Base-by-base conservation (phyloP, 2,888 invertebrate species). In the Pycnomerus fuliginosus region DNA sequence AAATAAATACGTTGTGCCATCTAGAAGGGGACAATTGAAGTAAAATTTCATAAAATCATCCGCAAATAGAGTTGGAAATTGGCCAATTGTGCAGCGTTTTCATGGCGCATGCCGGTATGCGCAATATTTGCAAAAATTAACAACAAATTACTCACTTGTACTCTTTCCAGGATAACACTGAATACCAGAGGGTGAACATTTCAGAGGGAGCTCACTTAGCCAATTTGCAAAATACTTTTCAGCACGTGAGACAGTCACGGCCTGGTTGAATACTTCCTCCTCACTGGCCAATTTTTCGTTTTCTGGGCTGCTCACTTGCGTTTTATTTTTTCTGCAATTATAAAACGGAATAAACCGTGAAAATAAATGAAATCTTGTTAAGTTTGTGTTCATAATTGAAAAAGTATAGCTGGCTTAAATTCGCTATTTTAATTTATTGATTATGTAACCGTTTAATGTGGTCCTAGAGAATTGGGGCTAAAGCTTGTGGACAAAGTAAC, bases 181-280 rank as follows among this genome's bases (percentile, higher is more conserved):
- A 59, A 55, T 74, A 72, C 73, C 73, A 73, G 15, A 73, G 57
- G 27, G 72, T 64, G 58, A 73, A 71, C 72, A 73, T 73, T 50
- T 52, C 58, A 31, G 43, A n/a, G 38, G 45, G 41, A 30, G 35
- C 20, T 32, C 25, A 29, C 25, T 44, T 35, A 27, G 22, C 16
- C 20, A 28, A 28, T 46, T 15, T 43, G 17, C 17, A 8, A 31
- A 16, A 27, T 43, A n/a, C n/a, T n/a, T n/a, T n/a, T 41, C 48
- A 43, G 52, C 47, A 49, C 46, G 44, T 49, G 45, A 59, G 47
- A 48, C 44, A 50, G 50, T 50, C 50, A 53, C 55, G 49, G 44
- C 49, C 45, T 52, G 50, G 44, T 55, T 53, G 50, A 48, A 52
- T 44, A 57, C 58, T 53, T 54, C 54, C 56, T 53, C 51, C 56